Evolutionary conservation across 1,140 invertebrate species (phyloP), one percentile per base, ranked within the genome.

Genomic region (Cyclargus thomasi): DNA sequence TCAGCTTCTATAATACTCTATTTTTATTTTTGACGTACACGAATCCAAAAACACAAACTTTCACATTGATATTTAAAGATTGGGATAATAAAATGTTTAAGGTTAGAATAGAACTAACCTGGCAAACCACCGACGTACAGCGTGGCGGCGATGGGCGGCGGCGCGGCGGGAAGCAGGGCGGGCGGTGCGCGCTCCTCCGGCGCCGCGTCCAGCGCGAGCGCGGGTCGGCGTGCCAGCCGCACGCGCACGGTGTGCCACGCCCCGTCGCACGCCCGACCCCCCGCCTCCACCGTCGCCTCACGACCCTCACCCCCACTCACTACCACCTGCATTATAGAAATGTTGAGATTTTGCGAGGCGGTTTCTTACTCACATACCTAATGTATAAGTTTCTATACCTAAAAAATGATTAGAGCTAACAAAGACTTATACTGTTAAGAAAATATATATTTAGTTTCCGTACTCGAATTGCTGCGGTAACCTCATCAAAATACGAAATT

Each of bases 91-190:
- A n/a, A n/a, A n/a, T n/a, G n/a, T n/a, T n/a, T n/a, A n/a, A n/a
- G n/a, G n/a, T n/a, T n/a, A n/a, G n/a, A n/a, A n/a, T n/a, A 7
- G 23, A 17, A 63, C 69, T 62, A 59, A 97, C 97, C 95, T 90
- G 96, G 95, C 78, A 97, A 81, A 59, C 97, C 97, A 55, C 96
- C 97, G 76, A 98, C 95, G 74, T 95, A 97, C 0, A 98, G 88
- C 23, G 66, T 94, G 35, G 53, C 88, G 83, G 22, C 64, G 6
- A 53, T 64, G 69, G 36, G 64, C 17, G 23, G 63, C 67, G 53
- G 57, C 18, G 59, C 59, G 65, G 73, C 72, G 63, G 65, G 73
- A 18, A 67, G 75, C 69, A 72, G 71, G 20, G 85, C 67, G 95
- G 96, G 86, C 3, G 73, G 69, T n/a, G 79, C 72, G n/a, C 78